Evolutionary conservation across 1,140 invertebrate genomes (phyloP), one percentile per base, ranked within the genome.

Genomic region (Ladona fulva): DNA sequence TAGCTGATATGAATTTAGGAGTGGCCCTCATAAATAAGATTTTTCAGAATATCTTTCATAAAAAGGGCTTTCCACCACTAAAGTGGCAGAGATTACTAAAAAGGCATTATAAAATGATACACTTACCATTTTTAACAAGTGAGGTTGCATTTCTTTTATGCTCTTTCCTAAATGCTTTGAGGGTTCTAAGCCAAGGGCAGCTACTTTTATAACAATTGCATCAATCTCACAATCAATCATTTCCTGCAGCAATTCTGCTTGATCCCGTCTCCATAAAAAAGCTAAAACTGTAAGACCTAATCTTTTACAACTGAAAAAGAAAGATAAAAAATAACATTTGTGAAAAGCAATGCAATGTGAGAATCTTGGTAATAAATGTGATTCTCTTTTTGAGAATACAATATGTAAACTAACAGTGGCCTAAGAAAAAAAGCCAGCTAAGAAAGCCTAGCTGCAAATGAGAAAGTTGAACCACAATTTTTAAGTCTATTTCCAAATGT

Each of bases 161-260:
- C 92, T 91, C 87, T 94, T 91, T 42, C 97, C 97, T 78, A 99
- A 88, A 88, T 99, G 95, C 81, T 92, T 89, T 76, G 89, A 85
- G 73, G 94, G 94, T 80, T 95, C 91, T 80, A 99, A 88, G 79
- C 96, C 96, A 80, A 98, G 86, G 25, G 95, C 92, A 77, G 97
- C 97, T 25, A 98, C 95, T 91, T 99, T 99, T 77, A 99, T 97
- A 37, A 99, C 88, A 81, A 99, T 94, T 73, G 98, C 97, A 84
- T 97, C 90, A 79, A 99, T 89, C 81, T 92, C 91, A 86, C 92
- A 94, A 81, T 92, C 90, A 83, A 99, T 96, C 97, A 99, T 99
- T 88, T 99, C 97, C 85, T 96, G 91, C n/a, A 99, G 86, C 74
- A 99, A 85, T 86, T 97, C 93, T 82, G 90, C 90, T 88, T 99